A percentile compares a stretch with the other conserved stretches of the same genome.
Evolutionary conservation across 2,797 vertebrate genomes (phyloP).

Genomic region (Psittacula echo): DNA sequence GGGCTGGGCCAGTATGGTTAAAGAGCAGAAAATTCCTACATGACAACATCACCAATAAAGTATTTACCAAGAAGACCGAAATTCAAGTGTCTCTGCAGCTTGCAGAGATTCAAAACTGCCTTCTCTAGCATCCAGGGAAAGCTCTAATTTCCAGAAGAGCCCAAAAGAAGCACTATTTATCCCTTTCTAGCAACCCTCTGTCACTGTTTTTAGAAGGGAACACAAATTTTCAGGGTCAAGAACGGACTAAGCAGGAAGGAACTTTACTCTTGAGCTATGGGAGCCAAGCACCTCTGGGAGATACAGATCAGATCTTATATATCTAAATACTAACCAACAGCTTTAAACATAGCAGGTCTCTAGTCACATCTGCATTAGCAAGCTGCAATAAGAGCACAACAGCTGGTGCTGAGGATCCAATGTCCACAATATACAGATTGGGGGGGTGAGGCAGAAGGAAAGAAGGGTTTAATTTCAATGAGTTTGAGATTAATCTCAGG

Average conservation of each 20-base stretch:
- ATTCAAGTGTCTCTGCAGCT: background rate
- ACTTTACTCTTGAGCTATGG: background rate
- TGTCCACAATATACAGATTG: background rate
- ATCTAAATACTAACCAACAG: background rate
- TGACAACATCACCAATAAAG: background rate
- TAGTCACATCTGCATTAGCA: background rate
- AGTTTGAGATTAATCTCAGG: background rate
- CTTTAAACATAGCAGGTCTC: background rate
- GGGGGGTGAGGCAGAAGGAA: background rate
- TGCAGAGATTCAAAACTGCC: background rate
- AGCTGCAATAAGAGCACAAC: background rate
- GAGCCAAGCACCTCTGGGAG: background rate
- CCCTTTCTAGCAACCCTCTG: background rate
- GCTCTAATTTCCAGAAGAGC: background rate
- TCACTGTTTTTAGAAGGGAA: background rate
- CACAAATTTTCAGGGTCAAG: background rate
- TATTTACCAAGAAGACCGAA: background rate
- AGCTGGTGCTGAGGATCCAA: background rate
- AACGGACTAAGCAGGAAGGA: background rate
- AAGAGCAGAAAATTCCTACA: background rate
- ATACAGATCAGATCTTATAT: accelerated
- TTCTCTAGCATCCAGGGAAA: background rate
- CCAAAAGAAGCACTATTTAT: background rate
- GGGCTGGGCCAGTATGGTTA: background rate
- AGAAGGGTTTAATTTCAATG: background rate